These are phyloP conservation scores for Tychaedon coryphoeus DNA, from an alignment of 2,113 vertebrate genomes.

Conservation along the genomic window DNA sequence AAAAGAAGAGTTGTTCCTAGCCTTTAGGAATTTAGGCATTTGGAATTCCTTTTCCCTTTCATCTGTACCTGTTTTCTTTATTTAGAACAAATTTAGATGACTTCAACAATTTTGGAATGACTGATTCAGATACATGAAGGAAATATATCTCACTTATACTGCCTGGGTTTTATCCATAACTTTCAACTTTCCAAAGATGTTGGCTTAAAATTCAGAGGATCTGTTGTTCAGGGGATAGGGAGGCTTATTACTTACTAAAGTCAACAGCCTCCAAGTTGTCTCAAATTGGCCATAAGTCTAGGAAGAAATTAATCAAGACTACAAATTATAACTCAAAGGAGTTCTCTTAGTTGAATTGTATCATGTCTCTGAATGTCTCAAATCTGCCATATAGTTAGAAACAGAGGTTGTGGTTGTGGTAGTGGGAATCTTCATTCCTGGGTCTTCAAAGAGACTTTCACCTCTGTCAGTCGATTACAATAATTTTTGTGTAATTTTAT, in stretches of 20 bases:
- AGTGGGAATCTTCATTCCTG: not conserved
- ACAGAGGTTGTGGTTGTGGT: not conserved
- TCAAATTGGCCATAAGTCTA: not conserved
- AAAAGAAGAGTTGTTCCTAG: not conserved
- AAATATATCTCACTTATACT: not conserved
- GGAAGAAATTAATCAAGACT: constrained; percentile 46
- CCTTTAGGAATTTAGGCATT: not conserved
- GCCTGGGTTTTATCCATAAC: not conserved
- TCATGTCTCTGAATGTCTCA: not conserved
- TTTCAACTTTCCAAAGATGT: not conserved
- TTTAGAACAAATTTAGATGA: not conserved
- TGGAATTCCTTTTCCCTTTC: not conserved
- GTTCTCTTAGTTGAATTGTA: not conserved
- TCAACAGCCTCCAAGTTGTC: not conserved
- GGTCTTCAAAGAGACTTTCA: constrained; percentile 41
- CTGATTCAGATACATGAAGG: not conserved
- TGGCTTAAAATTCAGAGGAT: not conserved
- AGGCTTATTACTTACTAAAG: not conserved
- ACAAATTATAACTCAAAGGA: not conserved
- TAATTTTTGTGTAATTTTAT: constrained; percentile 33
- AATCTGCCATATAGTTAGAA: not conserved
- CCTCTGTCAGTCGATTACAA: constrained; percentile 15
- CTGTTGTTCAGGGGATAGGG: not conserved
- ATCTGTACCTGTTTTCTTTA: not conserved
- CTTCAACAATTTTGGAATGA: not conserved